Evolutionary conservation across 1,140 invertebrate species (phyloP).

Genomic region (Drosophila suzukii): DNA sequence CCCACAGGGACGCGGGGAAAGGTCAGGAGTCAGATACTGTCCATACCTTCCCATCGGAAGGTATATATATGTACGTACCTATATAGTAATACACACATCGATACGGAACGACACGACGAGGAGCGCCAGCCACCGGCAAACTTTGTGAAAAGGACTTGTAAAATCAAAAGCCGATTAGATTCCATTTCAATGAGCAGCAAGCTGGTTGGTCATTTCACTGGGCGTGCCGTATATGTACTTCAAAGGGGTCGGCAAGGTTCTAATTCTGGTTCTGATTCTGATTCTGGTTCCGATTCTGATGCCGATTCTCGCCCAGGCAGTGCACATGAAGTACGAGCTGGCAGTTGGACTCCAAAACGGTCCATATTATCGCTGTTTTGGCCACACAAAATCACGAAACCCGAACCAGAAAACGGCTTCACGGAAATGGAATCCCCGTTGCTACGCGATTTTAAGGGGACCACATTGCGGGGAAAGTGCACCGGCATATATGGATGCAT

Average conservation of each 20-base stretch:
- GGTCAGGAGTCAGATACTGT: conserved; percentile 6
- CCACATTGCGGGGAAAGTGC: background rate
- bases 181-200: conserved; percentile 78
- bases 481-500: conserved; percentile 8
- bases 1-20: conserved; percentile 23
- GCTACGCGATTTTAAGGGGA: background rate
- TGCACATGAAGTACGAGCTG: conserved; percentile 8
- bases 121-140: conserved; percentile 62
- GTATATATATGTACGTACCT: conserved; percentile 6
- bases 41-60: background rate
- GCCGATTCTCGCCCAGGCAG: background rate
- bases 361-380: conserved; percentile 51
- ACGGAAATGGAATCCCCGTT: conserved; percentile 36
- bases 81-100: conserved; percentile 55
- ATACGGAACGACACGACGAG: background rate
- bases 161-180: conserved; percentile 83
- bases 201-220: conserved; percentile 77
- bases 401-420: conserved; percentile 22
- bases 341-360: conserved; percentile 24
- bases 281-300: background rate
- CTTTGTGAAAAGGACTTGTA: conserved; percentile 78
- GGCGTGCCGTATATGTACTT: conserved; percentile 27
- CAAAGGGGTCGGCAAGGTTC: background rate
- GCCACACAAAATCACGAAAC: conserved; percentile 28
- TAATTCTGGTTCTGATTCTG: conserved; percentile 1